Conservation (phyloP, 2,888 invertebrate species). For the Drosophila tanythrix region DNA sequence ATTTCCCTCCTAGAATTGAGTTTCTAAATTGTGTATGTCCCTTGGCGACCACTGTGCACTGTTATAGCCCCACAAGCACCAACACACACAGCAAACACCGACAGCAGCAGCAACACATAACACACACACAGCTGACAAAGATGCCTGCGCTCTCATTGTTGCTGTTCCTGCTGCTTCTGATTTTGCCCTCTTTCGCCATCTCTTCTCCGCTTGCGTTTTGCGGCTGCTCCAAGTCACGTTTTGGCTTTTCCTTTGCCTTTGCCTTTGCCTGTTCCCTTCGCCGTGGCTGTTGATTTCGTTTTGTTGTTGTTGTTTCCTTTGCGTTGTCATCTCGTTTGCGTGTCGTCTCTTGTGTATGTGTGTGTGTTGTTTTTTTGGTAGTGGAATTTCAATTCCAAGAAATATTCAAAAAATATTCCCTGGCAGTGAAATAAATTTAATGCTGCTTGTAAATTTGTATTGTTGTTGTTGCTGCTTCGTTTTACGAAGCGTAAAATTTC, state of each 20-base stretch:
- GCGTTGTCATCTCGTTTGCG: constrained; percentile 78
- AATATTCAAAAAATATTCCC: constrained; percentile 80
- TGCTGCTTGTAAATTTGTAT: constrained; percentile 70
- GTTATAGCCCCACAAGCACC: constrained; percentile 23
- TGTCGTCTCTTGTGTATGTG: constrained; percentile 55
- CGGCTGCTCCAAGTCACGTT: constrained; percentile 73
- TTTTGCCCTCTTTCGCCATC: constrained; percentile 13
- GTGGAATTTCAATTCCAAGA: constrained; percentile 75
- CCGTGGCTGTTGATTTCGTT: constrained; percentile 52
- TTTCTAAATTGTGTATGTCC: constrained; percentile 14
- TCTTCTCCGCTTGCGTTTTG: constrained; percentile 31
- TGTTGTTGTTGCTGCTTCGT: constrained; percentile 45
- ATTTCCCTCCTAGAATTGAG: background rate
- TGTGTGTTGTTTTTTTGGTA: constrained; percentile 40
- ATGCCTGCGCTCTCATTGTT: constrained; percentile 33
- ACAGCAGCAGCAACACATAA: constrained; percentile 5
- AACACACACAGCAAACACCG: constrained; percentile 19
- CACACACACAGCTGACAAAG: constrained; percentile 49
- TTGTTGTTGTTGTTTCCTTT: constrained; percentile 64
- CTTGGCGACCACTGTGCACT: constrained; percentile 46
- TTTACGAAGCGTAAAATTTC: constrained; percentile 78
- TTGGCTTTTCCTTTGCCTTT: constrained; percentile 43
- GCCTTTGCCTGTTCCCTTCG: constrained; percentile 39
- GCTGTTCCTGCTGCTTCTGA: constrained; percentile 21
- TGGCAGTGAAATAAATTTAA: constrained; percentile 77